Base-by-base conservation (phyloP, 2,888 invertebrate species). In the Cremastinae sp. region DNA sequence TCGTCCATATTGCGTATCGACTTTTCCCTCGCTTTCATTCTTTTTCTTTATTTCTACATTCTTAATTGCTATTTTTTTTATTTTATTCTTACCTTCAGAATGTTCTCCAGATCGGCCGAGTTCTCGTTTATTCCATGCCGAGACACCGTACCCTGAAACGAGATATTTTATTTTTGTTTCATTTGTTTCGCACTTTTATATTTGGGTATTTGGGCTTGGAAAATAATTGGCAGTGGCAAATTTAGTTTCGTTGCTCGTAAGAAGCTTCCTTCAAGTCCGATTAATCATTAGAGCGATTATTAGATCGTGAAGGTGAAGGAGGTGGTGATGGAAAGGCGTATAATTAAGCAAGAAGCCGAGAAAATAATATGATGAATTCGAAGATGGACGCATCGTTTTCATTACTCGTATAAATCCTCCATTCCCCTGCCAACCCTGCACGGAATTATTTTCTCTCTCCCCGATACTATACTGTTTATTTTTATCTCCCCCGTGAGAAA, bases 101-200 rank as follows among this genome's bases (percentile, higher is more conserved):
- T 94, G 89, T 92, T 92, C 88, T 94, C 93, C 87, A 94, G 92
- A 83, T 91, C 91, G 80, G 91, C 91, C 82, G 92, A 91, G 87
- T 91, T 92, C 87, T 92, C 92, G 83, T 92, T 91, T 83, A 91
- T 90, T 72, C 86, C 86, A 72, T 89, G 87, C 82, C 89, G 85
- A 79, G 88, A 83, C 71, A 82, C 89, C 80, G 89, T 85, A 72
- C 84, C 88, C 90, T 90, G 85, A 58, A 7, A 22, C 22, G 16
- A 53, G 7, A 18, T 8, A 51, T 3, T 28, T n/a, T n/a, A 88
- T 28, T 2, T 28, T 28, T n/a, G 61, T 58, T 47, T 34, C 34
- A 45, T 28, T 8, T 22, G 41, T 16, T 28, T 14, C 47, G 36
- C 45, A 89, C 36, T 75, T 61, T 53, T 20, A 28, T 14, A 62